Percentiles rank a stretch among this genome's conserved stretches.
These are phyloP conservation scores for Hemithea aestivaria DNA, from an alignment of 2,888 invertebrate species.

Conservation along the genomic window DNA sequence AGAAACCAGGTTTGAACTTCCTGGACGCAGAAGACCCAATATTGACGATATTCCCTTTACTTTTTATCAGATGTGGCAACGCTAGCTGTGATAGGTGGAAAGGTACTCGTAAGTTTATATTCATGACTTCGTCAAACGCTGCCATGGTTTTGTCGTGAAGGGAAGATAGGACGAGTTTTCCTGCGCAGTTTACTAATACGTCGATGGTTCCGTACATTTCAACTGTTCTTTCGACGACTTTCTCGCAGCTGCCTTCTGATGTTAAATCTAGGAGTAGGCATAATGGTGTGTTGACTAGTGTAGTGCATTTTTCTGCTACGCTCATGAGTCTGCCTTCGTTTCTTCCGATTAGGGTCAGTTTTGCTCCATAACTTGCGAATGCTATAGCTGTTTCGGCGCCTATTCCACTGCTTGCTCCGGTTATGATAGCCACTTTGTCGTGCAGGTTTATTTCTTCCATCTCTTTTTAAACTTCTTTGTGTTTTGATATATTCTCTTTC, in stretches of 20 bases:
- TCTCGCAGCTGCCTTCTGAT: conserved; percentile 38
- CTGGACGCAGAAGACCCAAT: conserved; percentile 41
- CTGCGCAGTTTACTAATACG: conserved; percentile 47
- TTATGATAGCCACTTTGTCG: conserved; percentile 49
- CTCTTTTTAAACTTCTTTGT: not conserved
- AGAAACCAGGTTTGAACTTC: conserved; percentile 36
- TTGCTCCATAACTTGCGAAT: conserved; percentile 40
- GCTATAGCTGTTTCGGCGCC: conserved; percentile 45
- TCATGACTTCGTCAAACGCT: conserved; percentile 45
- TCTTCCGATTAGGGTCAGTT: conserved; percentile 40
- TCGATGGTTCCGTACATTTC: conserved; percentile 44
- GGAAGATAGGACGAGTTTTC: conserved; percentile 36
- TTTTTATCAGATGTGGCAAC: conserved; percentile 42
- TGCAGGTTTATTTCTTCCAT: conserved; percentile 41
- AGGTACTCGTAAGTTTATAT: conserved; percentile 46
- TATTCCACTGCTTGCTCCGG: conserved; percentile 52
- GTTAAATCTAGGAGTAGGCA: conserved; percentile 38
- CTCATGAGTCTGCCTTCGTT: conserved; percentile 36
- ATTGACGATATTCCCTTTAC: conserved; percentile 50
- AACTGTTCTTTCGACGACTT: conserved; percentile 38
- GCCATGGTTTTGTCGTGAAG: conserved; percentile 41
- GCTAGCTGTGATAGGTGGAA: conserved; percentile 42
- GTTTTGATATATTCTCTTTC: conserved; percentile 1
- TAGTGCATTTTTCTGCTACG: conserved; percentile 37
- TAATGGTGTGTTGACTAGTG: conserved; percentile 28